A percentile compares a stretch with the other conserved stretches of the same genome.
These are phyloP conservation scores for Epicampocera succincta DNA, from an alignment of 2,888 invertebrate genomes.

Conservation along the genomic window DNA sequence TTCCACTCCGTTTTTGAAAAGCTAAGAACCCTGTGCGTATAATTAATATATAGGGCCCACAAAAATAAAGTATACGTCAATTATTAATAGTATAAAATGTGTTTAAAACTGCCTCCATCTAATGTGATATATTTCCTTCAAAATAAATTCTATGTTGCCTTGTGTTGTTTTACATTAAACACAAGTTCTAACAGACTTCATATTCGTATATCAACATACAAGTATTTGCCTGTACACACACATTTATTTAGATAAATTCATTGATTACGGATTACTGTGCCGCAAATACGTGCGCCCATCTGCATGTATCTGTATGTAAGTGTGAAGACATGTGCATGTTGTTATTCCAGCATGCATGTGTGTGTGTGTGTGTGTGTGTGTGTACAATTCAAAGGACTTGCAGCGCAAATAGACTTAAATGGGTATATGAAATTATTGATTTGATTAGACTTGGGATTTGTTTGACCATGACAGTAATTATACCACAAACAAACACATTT, in stretches of 20 bases:
- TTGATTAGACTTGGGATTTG: constrained; percentile 50
- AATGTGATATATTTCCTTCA: no score
- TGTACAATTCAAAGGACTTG: neutral
- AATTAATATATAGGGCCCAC: no score
- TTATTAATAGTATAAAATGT: no score
- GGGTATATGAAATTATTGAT: constrained; percentile 47
- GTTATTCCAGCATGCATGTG: neutral
- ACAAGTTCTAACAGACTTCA: no score
- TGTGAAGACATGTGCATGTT: no score
- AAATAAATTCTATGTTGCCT: no score
- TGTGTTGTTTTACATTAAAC: neutral
- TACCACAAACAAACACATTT: constrained; percentile 17
- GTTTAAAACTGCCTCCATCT: no score
- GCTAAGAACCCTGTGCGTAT: no score
- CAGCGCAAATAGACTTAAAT: neutral
- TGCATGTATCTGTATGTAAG: no score
- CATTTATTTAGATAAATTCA: constrained; percentile 9
- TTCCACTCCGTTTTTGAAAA: no score
- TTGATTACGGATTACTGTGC: constrained; percentile 9
- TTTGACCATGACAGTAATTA: constrained; percentile 44
- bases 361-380: neutral
- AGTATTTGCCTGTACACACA: neutral
- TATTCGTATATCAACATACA: no score
- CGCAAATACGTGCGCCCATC: neutral
- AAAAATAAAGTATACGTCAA: no score